phyloP scores from a whole-genome alignment of 2,113 vertebrate species.

The Crotalus helleri region DNA sequence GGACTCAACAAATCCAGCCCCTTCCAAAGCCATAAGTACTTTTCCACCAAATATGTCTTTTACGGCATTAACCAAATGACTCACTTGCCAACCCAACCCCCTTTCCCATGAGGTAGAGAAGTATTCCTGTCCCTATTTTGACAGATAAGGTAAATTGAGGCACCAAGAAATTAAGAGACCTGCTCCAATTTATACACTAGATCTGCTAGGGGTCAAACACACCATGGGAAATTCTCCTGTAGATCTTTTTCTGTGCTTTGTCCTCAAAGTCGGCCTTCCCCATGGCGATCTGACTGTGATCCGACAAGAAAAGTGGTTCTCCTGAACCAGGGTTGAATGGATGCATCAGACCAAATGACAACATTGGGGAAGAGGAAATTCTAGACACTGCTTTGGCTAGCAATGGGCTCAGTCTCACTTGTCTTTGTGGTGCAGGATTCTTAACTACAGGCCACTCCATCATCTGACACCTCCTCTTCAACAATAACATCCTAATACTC shows the following conservation, averaged over 20 bases:
- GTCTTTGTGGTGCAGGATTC: slow-evolving; percentile 34
- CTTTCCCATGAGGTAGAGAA: slow-evolving; percentile 63
- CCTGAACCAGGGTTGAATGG: slow-evolving; percentile 18
- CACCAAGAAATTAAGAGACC: slow-evolving; percentile 66
- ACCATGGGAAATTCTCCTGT: slow-evolving; percentile 20
- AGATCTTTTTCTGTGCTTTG: slow-evolving; percentile 38
- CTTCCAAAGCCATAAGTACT: slow-evolving; percentile 42
- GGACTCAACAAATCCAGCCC: slow-evolving; percentile 24
- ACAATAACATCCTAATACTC: slow-evolving; percentile 16
- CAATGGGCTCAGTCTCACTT: slow-evolving; percentile 29
- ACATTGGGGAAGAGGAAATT: slow-evolving; percentile 30
- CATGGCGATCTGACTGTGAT: slow-evolving; percentile 16
- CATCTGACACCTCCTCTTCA: slow-evolving; percentile 42
- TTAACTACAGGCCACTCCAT: slow-evolving; percentile 36
- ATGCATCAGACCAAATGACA: background rate
- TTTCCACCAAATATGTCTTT: slow-evolving; percentile 55
- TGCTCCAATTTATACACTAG: slow-evolving; percentile 52
- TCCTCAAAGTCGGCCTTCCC: slow-evolving; percentile 15
- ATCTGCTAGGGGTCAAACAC: slow-evolving; percentile 43
- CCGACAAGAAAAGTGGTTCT: slow-evolving; percentile 16
- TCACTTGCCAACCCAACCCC: slow-evolving; percentile 51
- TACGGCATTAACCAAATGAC: slow-evolving; percentile 34
- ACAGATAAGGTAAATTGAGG: slow-evolving; percentile 61
- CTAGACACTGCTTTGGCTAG: background rate
- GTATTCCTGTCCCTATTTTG: slow-evolving; percentile 43